These are phyloP conservation scores for Stomatorhinus walkeri DNA, from an alignment of 2,797 vertebrate species.

Conservation along the genomic window DNA sequence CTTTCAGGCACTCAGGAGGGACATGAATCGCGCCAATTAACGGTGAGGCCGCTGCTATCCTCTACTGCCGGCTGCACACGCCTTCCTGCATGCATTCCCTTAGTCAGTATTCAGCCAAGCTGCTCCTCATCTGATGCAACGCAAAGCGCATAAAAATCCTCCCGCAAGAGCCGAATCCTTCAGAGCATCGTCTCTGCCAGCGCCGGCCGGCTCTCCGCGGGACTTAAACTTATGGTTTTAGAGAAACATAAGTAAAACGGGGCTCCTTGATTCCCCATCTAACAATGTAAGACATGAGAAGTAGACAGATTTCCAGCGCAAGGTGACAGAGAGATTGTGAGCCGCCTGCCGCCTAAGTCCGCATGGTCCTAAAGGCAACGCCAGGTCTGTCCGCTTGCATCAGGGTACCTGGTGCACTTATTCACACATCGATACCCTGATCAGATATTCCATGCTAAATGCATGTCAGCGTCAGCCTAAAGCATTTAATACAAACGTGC, in stretches of 20 bases:
- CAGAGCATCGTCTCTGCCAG: conserved; percentile 32
- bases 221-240: conserved; percentile 21
- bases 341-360: conserved; percentile 56
- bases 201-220: conserved; percentile 3
- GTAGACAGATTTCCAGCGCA: conserved; percentile 57
- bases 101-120: conserved; percentile 52
- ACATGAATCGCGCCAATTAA: conserved; percentile 52
- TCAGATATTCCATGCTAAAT: conserved; percentile 1
- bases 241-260: conserved; percentile 24
- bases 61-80: conserved; percentile 32
- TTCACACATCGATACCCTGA: neutral
- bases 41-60: conserved; percentile 45
- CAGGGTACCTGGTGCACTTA: conserved; percentile 1
- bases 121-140: conserved; percentile 52
- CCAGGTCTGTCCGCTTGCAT: neutral
- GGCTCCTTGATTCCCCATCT: conserved; percentile 35
- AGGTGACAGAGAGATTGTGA: conserved; percentile 55
- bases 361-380: conserved; percentile 65
- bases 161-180: conserved; percentile 32
- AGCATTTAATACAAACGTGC: neutral
- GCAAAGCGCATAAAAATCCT: conserved; percentile 40
- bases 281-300: conserved; percentile 44
- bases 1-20: conserved; percentile 45
- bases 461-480: neutral
- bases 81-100: conserved; percentile 47